Base-by-base conservation (phyloP, 30 jellyfish, hydroid and myxozoan genomes). In the Aurelia sp. region DNA sequence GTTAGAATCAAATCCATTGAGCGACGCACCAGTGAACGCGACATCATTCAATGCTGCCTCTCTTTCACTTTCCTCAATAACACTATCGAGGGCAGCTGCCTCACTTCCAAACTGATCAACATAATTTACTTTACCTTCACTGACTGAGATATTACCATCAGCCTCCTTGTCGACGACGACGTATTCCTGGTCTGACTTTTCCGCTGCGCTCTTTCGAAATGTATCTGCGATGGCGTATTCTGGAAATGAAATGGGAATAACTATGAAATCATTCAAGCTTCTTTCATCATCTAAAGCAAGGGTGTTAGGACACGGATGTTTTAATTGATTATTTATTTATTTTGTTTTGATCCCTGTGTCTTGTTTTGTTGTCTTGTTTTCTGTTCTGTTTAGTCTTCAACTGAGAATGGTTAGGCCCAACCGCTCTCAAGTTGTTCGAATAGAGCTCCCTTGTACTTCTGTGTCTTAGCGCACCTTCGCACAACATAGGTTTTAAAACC, bases 61-160 rank as follows among this genome's bases (percentile, higher is more conserved):
- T 86, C 51, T 84, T 60, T 44, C 87, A 24, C 50, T 47, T 35
- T 55, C 78, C 53, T 84, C 93, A 61, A 18, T 35, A 66, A 84
- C 88, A 77, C 72, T 72, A 64, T 65, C 68, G 24, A 72, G 88
- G 63, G 76, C 93, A 35, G 88, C 93, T 73, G 93, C 93, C 93
- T 84, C 93, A 73, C 93, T 84, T 84, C 85, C 93, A 73, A 70
- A 59, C 53, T 27, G 73, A 72, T 30, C 65, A 86, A 33, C 19
- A 86, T 64, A 64, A 53, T 76, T 64, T 76, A 77, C 90, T n/a
- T 74, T 86, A 88, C 96, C 96, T 88, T 88, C 96, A 57, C 76
- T 58, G 57, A 88, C 84, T 18, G 87, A 66, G 24, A 88, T 60
- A 31, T 61, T 71, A 30, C 96, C 96, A 68, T 78, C 88, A 0